Conservation (phyloP, 1,140 invertebrate genomes). For the Bombus soroeensis region DNA sequence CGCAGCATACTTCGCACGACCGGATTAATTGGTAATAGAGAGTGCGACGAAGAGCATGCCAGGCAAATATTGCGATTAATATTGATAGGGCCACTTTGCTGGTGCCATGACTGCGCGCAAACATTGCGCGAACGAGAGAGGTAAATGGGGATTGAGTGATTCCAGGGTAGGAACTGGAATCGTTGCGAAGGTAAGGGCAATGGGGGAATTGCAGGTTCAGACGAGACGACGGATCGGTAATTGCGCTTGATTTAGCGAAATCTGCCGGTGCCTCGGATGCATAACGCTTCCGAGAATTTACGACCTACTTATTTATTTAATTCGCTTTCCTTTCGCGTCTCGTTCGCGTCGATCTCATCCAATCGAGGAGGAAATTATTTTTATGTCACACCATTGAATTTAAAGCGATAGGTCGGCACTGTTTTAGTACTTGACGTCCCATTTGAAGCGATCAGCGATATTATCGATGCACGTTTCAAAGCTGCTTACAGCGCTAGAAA, state of each 20-base stretch:
- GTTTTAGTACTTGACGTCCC: neutral
- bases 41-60: conserved; percentile 71
- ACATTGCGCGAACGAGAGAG: conserved; percentile 29
- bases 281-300: conserved; percentile 2
- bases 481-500: neutral
- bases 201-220: conserved; percentile 7
- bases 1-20: conserved; percentile 82
- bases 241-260: conserved; percentile 6
- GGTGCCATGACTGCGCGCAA: conserved; percentile 57
- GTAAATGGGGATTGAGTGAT: conserved; percentile 27
- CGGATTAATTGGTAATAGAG: conserved; percentile 83
- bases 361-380: neutral
- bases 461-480: too few species aligned
- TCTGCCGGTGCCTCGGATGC: neutral
- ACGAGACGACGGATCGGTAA: conserved; percentile 14
- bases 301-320: neutral
- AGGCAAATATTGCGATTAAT: conserved; percentile 79
- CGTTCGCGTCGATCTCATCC: neutral
- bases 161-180: neutral
- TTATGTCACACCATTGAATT: neutral
- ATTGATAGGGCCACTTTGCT: conserved; percentile 79
- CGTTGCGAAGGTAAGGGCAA: neutral
- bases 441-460: neutral
- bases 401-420: neutral
- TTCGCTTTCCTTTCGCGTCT: neutral